Percentiles rank a stretch among this genome's conserved stretches.
Evolutionary conservation across 2,888 invertebrate species (phyloP).

Genomic region (Tenthredo distinguenda): DNA sequence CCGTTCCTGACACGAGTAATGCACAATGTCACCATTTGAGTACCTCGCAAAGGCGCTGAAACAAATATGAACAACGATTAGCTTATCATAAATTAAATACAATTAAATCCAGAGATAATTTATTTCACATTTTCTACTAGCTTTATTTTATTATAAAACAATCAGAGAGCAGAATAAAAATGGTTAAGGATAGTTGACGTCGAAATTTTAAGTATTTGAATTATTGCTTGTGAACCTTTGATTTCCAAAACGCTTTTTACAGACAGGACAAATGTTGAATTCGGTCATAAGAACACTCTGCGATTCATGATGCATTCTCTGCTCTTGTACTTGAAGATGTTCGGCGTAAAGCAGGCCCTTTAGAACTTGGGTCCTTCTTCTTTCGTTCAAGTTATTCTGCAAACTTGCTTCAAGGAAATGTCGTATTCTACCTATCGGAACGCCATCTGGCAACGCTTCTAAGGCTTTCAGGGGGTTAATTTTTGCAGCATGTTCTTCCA

Average conservation of each 20-base stretch:
- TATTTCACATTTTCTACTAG: neutral
- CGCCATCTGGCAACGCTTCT: constrained; percentile 89
- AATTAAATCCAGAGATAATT: neutral
- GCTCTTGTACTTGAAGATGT: constrained; percentile 90
- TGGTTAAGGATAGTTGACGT: neutral
- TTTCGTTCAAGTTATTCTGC: constrained; percentile 86
- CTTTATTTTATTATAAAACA: neutral
- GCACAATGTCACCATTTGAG: constrained; percentile 95
- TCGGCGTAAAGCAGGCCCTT: constrained; percentile 93
- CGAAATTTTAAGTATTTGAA: constrained; percentile 1
- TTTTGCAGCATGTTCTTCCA: constrained; percentile 91
- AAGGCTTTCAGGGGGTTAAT: constrained; percentile 91
- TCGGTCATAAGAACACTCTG: constrained; percentile 92
- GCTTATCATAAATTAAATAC: constrained; percentile 40
- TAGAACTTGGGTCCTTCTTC: constrained; percentile 88
- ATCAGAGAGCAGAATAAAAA: neutral
- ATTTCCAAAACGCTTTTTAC: constrained; percentile 95
- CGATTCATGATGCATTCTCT: constrained; percentile 89
- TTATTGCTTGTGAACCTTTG: constrained; percentile 83
- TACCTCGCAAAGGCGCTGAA: constrained; percentile 94
- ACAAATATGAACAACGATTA: constrained; percentile 64
- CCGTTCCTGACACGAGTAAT: constrained; percentile 91
- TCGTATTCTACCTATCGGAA: constrained; percentile 88
- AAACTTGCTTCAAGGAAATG: constrained; percentile 90
- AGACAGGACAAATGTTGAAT: constrained; percentile 93